Evolutionary conservation across 2,113 vertebrate genomes (phyloP).

Genomic region (Stegastes partitus): DNA sequence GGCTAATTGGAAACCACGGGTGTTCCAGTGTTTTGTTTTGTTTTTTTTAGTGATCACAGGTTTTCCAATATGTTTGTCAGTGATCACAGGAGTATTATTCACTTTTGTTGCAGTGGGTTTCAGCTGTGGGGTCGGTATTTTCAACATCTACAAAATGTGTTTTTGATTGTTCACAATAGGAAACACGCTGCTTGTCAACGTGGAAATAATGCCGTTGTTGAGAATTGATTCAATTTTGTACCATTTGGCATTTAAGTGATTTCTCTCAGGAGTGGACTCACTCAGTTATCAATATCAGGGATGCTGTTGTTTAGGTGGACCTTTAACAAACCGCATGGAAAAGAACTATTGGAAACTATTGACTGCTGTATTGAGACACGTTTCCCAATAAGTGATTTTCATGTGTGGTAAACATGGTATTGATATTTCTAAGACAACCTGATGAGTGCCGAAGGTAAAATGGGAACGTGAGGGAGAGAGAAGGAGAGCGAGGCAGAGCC

Average conservation of each 20-base stretch:
- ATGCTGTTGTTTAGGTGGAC: background rate
- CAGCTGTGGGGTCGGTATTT: no score
- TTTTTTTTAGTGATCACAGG: no score
- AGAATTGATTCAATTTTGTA: no score
- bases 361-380: background rate
- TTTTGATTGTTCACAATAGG: no score
- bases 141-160: no score
- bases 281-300: background rate
- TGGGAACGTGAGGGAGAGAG: background rate
- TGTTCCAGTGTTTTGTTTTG: no score
- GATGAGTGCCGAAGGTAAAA: slow-evolving; percentile 19
- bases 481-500: background rate
- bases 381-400: slow-evolving; percentile 3
- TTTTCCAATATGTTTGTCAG: no score
- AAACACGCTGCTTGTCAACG: no score
- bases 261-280: background rate
- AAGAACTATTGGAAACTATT: background rate
- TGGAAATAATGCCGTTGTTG: no score
- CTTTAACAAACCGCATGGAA: background rate
- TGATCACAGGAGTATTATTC: no score
- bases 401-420: background rate
- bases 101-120: no score
- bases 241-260: background rate
- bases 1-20: no score
- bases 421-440: slow-evolving; percentile 9